Percentiles rank a stretch among this genome's conserved stretches.
Evolutionary conservation across 2,113 vertebrate species (phyloP).

Genomic region (Varanus komodoensis): DNA sequence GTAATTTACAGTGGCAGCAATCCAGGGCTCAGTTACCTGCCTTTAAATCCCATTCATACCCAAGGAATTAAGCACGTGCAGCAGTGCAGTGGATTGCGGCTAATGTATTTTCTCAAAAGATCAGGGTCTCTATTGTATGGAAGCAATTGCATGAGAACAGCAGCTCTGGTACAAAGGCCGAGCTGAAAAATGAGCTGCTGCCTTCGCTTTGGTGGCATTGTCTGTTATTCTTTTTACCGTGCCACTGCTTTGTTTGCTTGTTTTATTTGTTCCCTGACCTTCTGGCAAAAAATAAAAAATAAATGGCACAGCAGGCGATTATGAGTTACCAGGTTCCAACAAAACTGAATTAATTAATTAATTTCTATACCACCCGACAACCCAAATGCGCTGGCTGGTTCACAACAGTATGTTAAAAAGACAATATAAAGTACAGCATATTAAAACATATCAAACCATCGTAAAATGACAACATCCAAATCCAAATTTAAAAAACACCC

Average conservation of each 20-base stretch:
- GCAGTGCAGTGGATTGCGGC: not conserved
- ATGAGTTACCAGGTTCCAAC: not conserved
- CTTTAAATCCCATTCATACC: conserved; percentile 5
- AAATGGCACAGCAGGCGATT: too few species aligned
- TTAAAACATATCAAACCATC: too few species aligned
- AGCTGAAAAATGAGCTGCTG: not conserved
- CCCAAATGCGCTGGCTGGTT: too few species aligned
- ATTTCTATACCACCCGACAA: too few species aligned
- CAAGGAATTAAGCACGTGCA: not conserved
- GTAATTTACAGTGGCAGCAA: conserved; percentile 16
- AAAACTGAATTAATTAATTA: not conserved
- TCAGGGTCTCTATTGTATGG: not conserved
- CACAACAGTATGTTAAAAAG: too few species aligned
- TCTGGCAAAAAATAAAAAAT: too few species aligned
- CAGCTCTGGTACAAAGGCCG: not conserved
- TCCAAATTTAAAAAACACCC: too few species aligned
- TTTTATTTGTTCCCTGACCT: too few species aligned
- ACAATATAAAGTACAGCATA: too few species aligned
- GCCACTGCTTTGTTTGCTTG: not conserved
- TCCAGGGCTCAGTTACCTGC: not conserved
- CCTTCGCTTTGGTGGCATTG: not conserved
- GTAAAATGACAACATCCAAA: too few species aligned
- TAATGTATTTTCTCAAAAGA: not conserved
- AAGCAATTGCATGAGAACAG: conserved; percentile 1
- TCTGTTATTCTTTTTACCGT: not conserved